Percentiles rank a stretch among this genome's conserved stretches.
phyloP scores from a whole-genome alignment of 1,140 invertebrate genomes.

The Drosophila littoralis region DNA sequence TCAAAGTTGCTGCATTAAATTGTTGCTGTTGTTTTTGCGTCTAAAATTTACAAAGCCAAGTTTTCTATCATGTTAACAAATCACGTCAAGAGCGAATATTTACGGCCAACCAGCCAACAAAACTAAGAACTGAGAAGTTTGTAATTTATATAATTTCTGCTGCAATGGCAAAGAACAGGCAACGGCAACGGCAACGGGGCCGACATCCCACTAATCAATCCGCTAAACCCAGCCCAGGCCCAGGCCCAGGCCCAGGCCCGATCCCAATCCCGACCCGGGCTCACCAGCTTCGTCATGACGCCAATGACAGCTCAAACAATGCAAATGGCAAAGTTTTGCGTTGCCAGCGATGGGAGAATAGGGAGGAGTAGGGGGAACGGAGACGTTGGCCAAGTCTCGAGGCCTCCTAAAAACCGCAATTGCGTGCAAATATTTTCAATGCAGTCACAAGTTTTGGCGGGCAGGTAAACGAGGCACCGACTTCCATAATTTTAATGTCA shows the following conservation, averaged over 20 bases:
- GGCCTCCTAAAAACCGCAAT: conserved; percentile 73
- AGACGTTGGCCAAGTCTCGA: conserved; percentile 21
- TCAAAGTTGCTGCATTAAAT: conserved; percentile 20
- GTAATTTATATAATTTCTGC: conserved; percentile 81
- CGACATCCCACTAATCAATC: conserved; percentile 13
- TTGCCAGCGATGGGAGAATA: background rate
- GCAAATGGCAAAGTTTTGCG: conserved; percentile 67
- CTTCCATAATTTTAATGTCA: conserved; percentile 81
- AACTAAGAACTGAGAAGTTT: conserved; percentile 57
- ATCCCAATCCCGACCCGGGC: conserved; percentile 4
- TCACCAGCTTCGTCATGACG: conserved; percentile 1
- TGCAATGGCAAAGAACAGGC: conserved; percentile 46
- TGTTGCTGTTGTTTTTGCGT: conserved; percentile 31
- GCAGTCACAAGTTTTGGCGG: conserved; percentile 67
- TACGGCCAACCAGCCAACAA: conserved; percentile 17
- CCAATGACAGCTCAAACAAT: conserved; percentile 74
- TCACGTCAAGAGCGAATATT: conserved; percentile 70
- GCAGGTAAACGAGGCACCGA: conserved; percentile 44
- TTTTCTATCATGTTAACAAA: conserved; percentile 83
- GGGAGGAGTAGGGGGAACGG: background rate
- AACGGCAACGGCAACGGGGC: background rate
- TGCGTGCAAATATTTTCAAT: conserved; percentile 83
- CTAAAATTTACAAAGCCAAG: conserved; percentile 54
- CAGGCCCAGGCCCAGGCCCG: conserved; percentile 6
- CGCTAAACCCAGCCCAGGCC: conserved; percentile 31